phyloP scores from a whole-genome alignment of 2,888 invertebrate genomes.

The Ceratothoa steindachneri region DNA sequence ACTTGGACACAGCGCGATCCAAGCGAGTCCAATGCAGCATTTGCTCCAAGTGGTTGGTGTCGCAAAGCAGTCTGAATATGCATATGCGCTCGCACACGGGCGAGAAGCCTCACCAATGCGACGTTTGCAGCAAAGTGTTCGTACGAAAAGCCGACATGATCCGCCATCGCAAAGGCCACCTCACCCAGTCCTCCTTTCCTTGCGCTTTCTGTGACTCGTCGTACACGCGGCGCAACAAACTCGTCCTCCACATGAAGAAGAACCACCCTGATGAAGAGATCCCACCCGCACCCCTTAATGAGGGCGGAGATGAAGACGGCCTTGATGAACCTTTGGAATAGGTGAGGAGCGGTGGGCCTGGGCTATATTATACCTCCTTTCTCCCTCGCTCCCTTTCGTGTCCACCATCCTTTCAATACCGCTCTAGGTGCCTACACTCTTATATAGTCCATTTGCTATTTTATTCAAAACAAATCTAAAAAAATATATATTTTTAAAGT shows the following conservation, averaged over 20 bases:
- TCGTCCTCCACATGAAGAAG: neutral
- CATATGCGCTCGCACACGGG: slow-evolving; percentile 26
- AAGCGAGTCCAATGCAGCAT: slow-evolving; percentile 19
- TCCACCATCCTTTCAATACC: neutral
- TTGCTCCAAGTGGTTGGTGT: slow-evolving; percentile 30
- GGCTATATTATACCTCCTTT: neutral
- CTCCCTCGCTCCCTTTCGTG: neutral
- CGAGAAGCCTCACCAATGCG: slow-evolving; percentile 15
- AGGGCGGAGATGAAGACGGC: neutral
- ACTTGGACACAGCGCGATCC: slow-evolving; percentile 8
- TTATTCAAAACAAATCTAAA: neutral
- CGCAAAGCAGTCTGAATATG: slow-evolving; percentile 21
- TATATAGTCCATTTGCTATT: neutral
- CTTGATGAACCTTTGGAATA: no score
- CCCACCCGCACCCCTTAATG: neutral
- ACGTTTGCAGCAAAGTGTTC: slow-evolving; percentile 11
- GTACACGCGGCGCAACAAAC: neutral
- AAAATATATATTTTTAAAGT: neutral
- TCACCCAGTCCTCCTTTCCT: neutral
- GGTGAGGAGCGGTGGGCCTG: no score
- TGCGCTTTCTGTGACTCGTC: neutral
- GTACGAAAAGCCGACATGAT: slow-evolving; percentile 21
- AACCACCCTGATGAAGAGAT: neutral
- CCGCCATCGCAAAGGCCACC: slow-evolving; percentile 18
- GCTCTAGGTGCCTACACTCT: neutral